Evolutionary conservation across 2,888 invertebrate genomes (phyloP), one percentile per base, ranked within the genome.

Genomic region (Idaea straminata): DNA sequence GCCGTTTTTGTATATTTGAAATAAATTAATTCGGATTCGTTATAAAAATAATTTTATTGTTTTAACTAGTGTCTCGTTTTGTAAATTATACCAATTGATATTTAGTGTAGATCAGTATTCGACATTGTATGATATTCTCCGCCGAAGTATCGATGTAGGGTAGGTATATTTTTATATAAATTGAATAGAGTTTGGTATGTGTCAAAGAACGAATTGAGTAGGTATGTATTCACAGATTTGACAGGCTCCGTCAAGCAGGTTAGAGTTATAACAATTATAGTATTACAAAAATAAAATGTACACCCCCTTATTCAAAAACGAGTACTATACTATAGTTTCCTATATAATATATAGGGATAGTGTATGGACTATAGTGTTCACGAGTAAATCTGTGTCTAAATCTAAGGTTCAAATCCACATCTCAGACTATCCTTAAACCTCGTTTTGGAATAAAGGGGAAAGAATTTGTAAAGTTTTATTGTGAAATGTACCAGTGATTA

Each of bases 71-170:
- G 79, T 82, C 81, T 86, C 82, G 80, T 83, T 83, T 77, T 83
- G 82, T 87, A 86, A 85, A 86, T 84, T 81, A 82, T 83, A 85
- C 81, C 84, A 85, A 82, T 83, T 82, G 84, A 77, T 65, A 64
- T 77, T 84, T 86, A 85, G 85, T 79, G 77, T 89, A 89, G 86
- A 84, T 76, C 91, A 91, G 89, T 91, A 91, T 90, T 87, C 78
- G 84, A 81, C 85, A 87, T 85, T 85, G 85, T 88, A 82, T 82
- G 83, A 83, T 69, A 59, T 64, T 60, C 83, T 85, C 82, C 83
- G 79, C 84, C 84, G 78, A 86, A 88, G 86, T 88, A 87, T 85
- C 84, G 62, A 59, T 87, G 85, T 85, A 87, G 86, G 82, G 82
- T 89, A 88, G 86, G 86, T 63, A 64, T 86, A 47, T 80, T 88